Base-by-base conservation (phyloP, 2,797 vertebrate genomes). In the Cephalopachus bancanus region DNA sequence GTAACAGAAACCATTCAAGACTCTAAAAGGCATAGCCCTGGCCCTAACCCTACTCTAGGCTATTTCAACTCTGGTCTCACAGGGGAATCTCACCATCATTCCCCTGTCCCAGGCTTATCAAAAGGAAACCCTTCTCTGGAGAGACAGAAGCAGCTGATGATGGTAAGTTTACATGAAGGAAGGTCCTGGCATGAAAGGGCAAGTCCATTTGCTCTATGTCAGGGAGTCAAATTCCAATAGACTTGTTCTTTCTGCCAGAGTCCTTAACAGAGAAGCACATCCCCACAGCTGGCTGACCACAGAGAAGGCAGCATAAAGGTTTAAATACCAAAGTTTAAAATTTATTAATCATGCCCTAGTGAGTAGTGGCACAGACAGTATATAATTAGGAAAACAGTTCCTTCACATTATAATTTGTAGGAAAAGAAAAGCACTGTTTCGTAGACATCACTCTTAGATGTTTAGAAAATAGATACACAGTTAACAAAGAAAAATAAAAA, bases 1-100 rank as follows among this genome's bases (percentile, higher is more conserved):
- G 3, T 71, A 98, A 97, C 76, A 97, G 65, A 98, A 62, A 87
- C 74, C 74, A 1, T 0, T 96, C 83, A 98, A 95, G 80, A 97
- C 89, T 83, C 86, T 89, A 92, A 72, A 89, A 62, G 30, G 37
- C 30, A 71, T 15, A 97, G 49, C 33, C 10, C 59, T 88, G 59
- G 33, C 22, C 62, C 33, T 91, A 85, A 0, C 7, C 62, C 44
- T 64, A 72, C 44, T 67, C 26, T 1, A 9, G 28, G 28, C 44
- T 94, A 87, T 33, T 75, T 22, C 79, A 83, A 75, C 24, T 85
- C 59, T 75, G 5, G 7, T 67, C 22, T 95, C 33, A 89, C 7
- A 57, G 37, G 9, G 75, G 65, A 72, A 78, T 62, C 19, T 88
- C 30, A 69, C 5, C 55, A 75, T 65, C 55, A 74, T 60, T 15